Evolutionary conservation across 2,797 vertebrate genomes (phyloP).

Genomic region (Sebastes kiyomatsui): DNA sequence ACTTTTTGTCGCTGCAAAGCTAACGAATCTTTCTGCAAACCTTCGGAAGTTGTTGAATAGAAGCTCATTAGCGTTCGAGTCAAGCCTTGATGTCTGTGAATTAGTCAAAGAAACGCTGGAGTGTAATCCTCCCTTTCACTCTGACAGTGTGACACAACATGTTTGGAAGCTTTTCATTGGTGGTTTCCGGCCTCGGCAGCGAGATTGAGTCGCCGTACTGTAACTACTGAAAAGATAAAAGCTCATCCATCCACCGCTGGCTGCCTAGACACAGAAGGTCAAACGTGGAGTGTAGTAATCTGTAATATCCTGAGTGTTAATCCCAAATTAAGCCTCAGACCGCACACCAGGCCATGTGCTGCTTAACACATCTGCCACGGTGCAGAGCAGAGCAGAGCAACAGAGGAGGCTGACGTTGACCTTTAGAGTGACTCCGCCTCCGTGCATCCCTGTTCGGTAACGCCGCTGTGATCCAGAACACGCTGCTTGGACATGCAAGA

Average conservation of each 20-base stretch:
- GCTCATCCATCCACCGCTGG: constrained; percentile 47
- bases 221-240: constrained; percentile 55
- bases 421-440: constrained; percentile 38
- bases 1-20: not conserved
- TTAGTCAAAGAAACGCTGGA: constrained; percentile 37
- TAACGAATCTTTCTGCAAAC: not conserved
- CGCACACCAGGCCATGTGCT: constrained; percentile 61
- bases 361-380: constrained; percentile 44
- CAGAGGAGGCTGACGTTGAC: constrained; percentile 28
- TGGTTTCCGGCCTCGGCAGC: not conserved
- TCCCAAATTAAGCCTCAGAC: constrained; percentile 69
- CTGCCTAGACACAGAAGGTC: constrained; percentile 53
- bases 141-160: constrained; percentile 28
- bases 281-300: constrained; percentile 65
- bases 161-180: constrained; percentile 27
- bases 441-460: constrained; percentile 16
- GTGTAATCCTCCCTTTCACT: constrained; percentile 48
- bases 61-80: constrained; percentile 26
- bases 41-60: not conserved
- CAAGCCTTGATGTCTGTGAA: constrained; percentile 21
- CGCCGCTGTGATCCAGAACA: constrained; percentile 4
- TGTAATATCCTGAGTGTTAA: constrained; percentile 69
- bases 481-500: not conserved
- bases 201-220: constrained; percentile 31
- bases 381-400: not conserved